Conservation (phyloP, 2,888 invertebrate species). For the Odontocerum albicorne region DNA sequence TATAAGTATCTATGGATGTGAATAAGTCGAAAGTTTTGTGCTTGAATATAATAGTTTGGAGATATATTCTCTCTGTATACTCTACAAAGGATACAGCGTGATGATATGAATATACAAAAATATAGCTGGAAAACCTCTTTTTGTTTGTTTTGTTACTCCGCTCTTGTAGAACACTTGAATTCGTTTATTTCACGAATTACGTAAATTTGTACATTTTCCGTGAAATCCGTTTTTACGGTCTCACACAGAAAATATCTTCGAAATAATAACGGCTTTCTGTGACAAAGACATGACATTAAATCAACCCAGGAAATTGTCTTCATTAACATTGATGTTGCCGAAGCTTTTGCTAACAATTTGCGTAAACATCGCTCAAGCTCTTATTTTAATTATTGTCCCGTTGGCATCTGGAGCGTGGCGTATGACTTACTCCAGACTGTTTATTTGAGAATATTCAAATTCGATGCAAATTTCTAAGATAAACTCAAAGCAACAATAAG, state of each 20-base stretch:
- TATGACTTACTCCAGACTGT: slow-evolving; percentile 8
- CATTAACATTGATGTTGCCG: slow-evolving; percentile 26
- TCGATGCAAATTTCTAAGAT: slow-evolving; percentile 8
- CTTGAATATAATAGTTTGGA: no score
- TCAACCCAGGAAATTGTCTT: slow-evolving; percentile 22
- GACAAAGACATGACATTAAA: slow-evolving; percentile 23
- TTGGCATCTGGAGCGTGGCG: background rate
- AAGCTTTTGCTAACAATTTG: slow-evolving; percentile 23
- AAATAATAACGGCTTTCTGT: background rate
- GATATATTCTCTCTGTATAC: no score
- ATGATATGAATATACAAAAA: no score
- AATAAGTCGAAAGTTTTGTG: no score
- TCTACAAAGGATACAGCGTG: no score
- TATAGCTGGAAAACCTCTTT: no score
- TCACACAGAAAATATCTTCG: background rate
- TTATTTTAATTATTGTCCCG: slow-evolving; percentile 17
- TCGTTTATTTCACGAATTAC: no score
- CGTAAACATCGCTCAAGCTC: slow-evolving; percentile 19
- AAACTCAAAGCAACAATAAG: background rate
- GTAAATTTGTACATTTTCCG: no score
- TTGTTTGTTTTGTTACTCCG: no score
- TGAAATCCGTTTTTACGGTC: background rate
- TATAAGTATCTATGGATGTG: no score
- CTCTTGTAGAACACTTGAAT: no score
- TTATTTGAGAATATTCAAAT: slow-evolving; percentile 19